Conservation (phyloP, 2,797 vertebrate species). For the Pitangus sulphuratus region DNA sequence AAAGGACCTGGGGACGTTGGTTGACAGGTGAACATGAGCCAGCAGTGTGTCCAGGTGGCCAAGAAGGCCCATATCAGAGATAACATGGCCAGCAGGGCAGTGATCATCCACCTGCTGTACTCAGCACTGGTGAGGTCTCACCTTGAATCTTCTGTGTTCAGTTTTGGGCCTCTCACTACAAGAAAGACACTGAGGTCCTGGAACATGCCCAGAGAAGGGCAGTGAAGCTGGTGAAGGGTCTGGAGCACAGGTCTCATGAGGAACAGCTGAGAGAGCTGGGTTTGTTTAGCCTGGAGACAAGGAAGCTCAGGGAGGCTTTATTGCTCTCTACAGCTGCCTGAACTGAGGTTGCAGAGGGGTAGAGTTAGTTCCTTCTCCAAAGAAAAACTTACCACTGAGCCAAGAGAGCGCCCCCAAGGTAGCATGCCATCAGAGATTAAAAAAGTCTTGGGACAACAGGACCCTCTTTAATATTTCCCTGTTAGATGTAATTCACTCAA, state of each 20-base stretch:
- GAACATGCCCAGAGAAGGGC: fast-evolving
- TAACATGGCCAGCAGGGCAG: not conserved
- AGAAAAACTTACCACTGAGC: not conserved
- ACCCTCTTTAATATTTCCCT: not conserved
- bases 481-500: not conserved
- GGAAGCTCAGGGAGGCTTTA: not conserved
- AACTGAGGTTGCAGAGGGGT: not conserved
- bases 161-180: not conserved
- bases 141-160: fast-evolving
- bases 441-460: not conserved
- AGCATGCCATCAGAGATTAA: not conserved
- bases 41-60: not conserved
- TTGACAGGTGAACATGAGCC: not conserved
- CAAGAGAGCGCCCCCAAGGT: not conserved
- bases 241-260: not conserved
- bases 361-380: not conserved
- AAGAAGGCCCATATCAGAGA: not conserved
- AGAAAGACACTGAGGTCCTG: not conserved
- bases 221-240: fast-evolving
- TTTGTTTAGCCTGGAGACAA: not conserved
- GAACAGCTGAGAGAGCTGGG: not conserved
- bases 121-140: fast-evolving
- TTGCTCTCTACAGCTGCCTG: not conserved
- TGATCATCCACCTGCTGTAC: fast-evolving
- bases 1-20: not conserved